phyloP scores from a whole-genome alignment of 1,140 invertebrate genomes.

The Cotesia vestalis region DNA sequence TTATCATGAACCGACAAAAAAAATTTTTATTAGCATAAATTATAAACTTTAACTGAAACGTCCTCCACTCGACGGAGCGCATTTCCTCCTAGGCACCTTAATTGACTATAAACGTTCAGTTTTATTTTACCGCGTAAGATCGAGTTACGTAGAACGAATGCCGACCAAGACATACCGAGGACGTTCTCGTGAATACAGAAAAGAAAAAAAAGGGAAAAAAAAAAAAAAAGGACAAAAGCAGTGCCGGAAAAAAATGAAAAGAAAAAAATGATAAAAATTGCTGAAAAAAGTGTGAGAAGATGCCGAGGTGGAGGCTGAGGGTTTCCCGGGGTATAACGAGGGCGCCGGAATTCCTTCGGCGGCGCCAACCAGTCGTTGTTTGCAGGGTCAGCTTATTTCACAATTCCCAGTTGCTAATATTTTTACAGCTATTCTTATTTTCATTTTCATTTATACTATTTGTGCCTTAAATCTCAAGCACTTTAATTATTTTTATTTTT shows the following conservation, averaged over 20 bases:
- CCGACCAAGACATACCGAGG: not conserved
- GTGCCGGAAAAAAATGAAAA: not conserved
- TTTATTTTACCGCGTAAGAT: conserved; percentile 45
- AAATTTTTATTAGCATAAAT: not conserved
- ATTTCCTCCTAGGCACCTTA: conserved; percentile 48
- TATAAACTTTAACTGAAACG: conserved; percentile 16
- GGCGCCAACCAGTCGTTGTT: conserved; percentile 2
- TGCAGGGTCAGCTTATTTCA: conserved; percentile 4
- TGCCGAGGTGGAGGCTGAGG: not conserved
- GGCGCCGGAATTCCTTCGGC: conserved; percentile 11
- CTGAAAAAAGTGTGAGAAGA: conserved; percentile 10
- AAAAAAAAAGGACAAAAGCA: conserved; percentile 11
- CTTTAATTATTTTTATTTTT: too few relatives aligned
- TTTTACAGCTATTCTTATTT: not conserved
- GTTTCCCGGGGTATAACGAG: conserved; percentile 11
- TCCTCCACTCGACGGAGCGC: conserved; percentile 38
- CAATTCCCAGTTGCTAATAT: not conserved
- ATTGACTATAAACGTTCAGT: conserved; percentile 58
- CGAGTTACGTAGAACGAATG: not conserved
- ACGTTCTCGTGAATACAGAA: not conserved
- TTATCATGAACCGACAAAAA: too few relatives aligned
- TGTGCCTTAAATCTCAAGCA: too few relatives aligned
- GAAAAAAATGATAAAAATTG: conserved; percentile 8
- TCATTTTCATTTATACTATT: too few relatives aligned
- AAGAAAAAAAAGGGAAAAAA: conserved; percentile 1